A percentile compares a stretch with the other conserved stretches of the same genome.
Conservation (phyloP, 2,113 vertebrate genomes). For the Prunella himalayana region DNA sequence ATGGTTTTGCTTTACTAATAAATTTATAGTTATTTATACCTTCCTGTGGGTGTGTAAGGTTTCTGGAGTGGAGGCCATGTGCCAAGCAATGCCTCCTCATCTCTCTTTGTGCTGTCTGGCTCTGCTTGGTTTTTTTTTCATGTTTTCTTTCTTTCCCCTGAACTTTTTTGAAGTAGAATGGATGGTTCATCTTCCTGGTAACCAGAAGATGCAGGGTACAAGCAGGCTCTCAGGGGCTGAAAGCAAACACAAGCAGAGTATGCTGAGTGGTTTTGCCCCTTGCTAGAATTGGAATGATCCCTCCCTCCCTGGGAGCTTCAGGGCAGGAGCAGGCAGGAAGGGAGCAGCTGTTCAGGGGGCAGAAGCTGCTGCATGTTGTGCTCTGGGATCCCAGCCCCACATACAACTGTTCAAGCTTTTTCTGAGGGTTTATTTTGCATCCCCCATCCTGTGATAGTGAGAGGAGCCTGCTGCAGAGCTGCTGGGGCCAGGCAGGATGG, state of each 20-base stretch:
- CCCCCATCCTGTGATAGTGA: neutral
- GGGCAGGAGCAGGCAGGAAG: neutral
- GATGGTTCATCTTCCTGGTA: neutral
- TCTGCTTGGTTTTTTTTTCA: neutral
- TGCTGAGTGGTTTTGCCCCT: neutral
- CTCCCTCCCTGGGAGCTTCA: neutral
- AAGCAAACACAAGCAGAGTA: neutral
- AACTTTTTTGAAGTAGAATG: neutral
- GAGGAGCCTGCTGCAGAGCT: neutral
- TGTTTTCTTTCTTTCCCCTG: neutral
- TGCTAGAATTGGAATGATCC: neutral
- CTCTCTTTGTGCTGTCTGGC: neutral
- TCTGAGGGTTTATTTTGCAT: neutral
- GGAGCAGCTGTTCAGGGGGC: neutral
- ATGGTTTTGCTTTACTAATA: slow-evolving; percentile 66
- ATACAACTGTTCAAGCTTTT: neutral
- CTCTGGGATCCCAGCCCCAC: neutral
- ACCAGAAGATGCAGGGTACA: accelerated
- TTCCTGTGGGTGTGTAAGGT: slow-evolving; percentile 7
- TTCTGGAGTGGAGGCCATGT: neutral
- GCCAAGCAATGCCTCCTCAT: neutral
- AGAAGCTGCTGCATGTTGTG: neutral
- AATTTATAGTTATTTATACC: slow-evolving; percentile 68
- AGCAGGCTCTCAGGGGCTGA: neutral
- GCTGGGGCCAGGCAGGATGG: neutral